Evolutionary conservation across 2,113 vertebrate genomes (phyloP).

Genomic region (Phrynocephalus versicolor): DNA sequence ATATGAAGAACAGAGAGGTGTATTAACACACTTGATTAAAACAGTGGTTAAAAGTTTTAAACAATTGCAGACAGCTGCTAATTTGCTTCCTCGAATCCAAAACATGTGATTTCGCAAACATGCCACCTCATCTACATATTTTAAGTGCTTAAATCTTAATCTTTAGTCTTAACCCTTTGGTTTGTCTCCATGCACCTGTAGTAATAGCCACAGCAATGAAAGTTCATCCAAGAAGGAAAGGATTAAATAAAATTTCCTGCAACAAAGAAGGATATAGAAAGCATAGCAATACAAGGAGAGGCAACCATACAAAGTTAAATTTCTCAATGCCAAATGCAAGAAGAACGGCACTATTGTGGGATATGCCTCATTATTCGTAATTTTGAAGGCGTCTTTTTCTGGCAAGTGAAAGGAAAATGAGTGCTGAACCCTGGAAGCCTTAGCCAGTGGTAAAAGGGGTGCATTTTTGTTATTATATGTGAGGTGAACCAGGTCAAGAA

Average conservation of each 20-base stretch:
- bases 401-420: slow-evolving; percentile 16
- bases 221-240: background rate
- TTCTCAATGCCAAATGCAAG: background rate
- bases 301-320: background rate
- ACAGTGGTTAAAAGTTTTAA: too few species aligned
- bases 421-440: background rate
- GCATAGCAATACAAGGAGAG: background rate
- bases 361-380: background rate
- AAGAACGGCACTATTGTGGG: background rate
- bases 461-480: slow-evolving; percentile 24
- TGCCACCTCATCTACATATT: too few species aligned
- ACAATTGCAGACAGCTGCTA: too few species aligned
- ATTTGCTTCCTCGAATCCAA: too few species aligned
- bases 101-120: too few species aligned
- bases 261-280: background rate
- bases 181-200: background rate
- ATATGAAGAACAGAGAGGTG: too few species aligned
- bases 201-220: background rate
- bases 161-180: too few species aligned
- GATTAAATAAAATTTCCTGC: background rate
- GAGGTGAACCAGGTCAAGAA: slow-evolving; percentile 30
- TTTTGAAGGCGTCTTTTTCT: slow-evolving; percentile 25
- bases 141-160: too few species aligned
- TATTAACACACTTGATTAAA: too few species aligned
- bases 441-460: slow-evolving; percentile 9